These are phyloP conservation scores for Ametastegia equiseti DNA, from an alignment of 2,888 invertebrate genomes.

Conservation along the genomic window DNA sequence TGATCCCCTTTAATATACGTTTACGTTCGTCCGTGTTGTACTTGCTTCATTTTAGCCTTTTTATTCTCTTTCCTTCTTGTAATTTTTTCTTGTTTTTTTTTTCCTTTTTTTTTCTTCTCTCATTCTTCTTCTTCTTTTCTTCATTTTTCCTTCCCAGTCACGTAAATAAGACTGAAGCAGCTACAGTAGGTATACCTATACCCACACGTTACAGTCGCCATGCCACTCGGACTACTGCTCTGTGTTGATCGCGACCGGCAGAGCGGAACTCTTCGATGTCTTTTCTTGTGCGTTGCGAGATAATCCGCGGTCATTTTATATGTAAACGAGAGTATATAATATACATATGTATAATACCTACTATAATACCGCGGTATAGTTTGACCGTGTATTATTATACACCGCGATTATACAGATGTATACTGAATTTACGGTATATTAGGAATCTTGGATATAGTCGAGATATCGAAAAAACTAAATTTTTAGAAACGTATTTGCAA, in stretches of 20 bases:
- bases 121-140: too few relatives aligned
- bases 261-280: conserved; percentile 28
- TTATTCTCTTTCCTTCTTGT: neutral
- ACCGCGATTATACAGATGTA: too few relatives aligned
- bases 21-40: neutral
- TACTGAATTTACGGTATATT: too few relatives aligned
- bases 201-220: neutral
- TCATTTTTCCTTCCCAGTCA: neutral
- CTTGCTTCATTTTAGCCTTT: neutral
- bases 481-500: too few relatives aligned
- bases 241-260: neutral
- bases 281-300: conserved; percentile 10
- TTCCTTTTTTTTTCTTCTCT: neutral
- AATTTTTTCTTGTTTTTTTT: neutral
- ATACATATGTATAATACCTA: too few relatives aligned
- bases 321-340: too few relatives aligned
- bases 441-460: too few relatives aligned
- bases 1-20: conserved; percentile 25
- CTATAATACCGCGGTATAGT: neutral
- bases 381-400: too few relatives aligned
- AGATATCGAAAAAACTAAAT: too few relatives aligned
- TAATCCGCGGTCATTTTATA: conserved; percentile 28
- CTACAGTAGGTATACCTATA: conserved; percentile 6
- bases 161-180: neutral
- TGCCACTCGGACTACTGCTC: too few relatives aligned